Evolutionary conservation across 1,140 invertebrate species (phyloP).

Genomic region (Cydia splendana): DNA sequence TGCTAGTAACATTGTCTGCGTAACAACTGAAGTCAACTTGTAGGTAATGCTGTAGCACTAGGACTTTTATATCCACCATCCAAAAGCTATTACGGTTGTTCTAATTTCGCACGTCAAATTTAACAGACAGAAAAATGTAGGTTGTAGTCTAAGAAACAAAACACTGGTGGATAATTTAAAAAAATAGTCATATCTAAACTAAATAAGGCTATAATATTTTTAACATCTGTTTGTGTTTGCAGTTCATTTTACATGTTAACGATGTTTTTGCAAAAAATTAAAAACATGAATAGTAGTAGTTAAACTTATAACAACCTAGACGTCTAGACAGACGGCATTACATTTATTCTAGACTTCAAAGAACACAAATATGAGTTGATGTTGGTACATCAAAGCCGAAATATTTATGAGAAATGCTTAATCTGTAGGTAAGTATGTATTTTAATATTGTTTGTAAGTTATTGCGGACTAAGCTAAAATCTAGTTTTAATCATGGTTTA

Average conservation of each 20-base stretch:
- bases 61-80: no score
- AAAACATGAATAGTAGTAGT: background rate
- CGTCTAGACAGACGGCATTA: background rate
- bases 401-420: background rate
- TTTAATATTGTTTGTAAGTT: background rate
- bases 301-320: background rate
- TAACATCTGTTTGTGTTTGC: background rate
- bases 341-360: background rate
- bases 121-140: no score
- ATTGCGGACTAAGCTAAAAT: background rate
- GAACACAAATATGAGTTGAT: background rate
- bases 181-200: no score
- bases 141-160: no score
- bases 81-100: no score
- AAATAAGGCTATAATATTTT: no score
- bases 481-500: conserved; percentile 13
- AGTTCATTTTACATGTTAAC: background rate
- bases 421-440: background rate
- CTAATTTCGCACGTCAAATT: no score
- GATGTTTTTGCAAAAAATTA: background rate
- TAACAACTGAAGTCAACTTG: no score
- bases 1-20: no score
- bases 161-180: no score
- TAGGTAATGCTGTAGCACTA: no score
- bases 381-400: background rate